phyloP scores from a whole-genome alignment of 2,797 vertebrate species.

The Jordanella pulchra region DNA sequence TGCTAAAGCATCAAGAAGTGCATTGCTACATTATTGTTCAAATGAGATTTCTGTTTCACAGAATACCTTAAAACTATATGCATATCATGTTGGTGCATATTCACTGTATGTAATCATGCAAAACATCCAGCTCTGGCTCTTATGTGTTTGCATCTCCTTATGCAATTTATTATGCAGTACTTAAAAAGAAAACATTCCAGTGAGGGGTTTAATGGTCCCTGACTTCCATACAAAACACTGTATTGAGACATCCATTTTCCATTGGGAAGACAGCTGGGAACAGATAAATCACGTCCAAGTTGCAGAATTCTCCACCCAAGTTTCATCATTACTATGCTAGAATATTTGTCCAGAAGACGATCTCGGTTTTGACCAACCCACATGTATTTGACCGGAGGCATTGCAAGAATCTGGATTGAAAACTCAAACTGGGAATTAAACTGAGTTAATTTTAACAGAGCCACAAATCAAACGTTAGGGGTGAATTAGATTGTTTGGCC shows the following conservation, averaged over 20 bases:
- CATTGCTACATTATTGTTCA: constrained; percentile 69
- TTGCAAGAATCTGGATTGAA: constrained; percentile 33
- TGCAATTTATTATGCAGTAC: constrained; percentile 13
- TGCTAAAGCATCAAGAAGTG: constrained; percentile 67
- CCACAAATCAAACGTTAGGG: constrained; percentile 44
- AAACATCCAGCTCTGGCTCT: constrained; percentile 13
- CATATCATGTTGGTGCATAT: constrained; percentile 11
- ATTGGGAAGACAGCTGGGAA: not conserved
- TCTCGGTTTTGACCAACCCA: constrained; percentile 13
- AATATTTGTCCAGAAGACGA: constrained; percentile 20
- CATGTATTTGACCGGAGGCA: constrained; percentile 24
- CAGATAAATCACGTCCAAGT: constrained; percentile 5
- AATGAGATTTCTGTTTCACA: constrained; percentile 49
- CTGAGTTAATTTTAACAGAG: constrained; percentile 44
- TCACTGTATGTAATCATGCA: constrained; percentile 28
- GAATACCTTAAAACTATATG: constrained; percentile 47
- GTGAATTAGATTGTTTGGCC: constrained; percentile 44
- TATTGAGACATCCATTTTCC: constrained; percentile 45
- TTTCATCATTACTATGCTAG: not conserved
- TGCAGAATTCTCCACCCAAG: constrained; percentile 3
- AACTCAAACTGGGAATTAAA: constrained; percentile 43
- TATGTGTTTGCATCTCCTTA: constrained; percentile 13
- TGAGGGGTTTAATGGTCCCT: constrained; percentile 35
- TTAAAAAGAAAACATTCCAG: constrained; percentile 36
- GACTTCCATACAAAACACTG: constrained; percentile 16